A percentile compares a stretch with the other conserved stretches of the same genome.
Evolutionary conservation across 1,140 invertebrate genomes (phyloP).

Genomic region (Kradibia gibbosae): DNA sequence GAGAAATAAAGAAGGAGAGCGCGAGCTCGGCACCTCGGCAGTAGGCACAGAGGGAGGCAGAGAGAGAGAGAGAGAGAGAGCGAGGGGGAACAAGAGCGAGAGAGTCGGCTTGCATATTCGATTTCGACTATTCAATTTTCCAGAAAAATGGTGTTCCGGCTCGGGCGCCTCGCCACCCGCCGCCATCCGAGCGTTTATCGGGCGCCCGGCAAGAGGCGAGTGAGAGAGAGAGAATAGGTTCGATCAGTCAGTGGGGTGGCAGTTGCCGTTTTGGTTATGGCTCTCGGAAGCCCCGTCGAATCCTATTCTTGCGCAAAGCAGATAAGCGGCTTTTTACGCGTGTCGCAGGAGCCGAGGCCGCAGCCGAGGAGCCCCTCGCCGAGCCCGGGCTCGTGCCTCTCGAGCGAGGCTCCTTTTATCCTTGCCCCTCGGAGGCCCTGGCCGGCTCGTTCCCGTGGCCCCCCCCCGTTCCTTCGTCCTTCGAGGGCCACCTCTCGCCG

Average conservation of each 20-base stretch:
- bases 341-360: conserved; percentile 56
- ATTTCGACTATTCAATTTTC: conserved; percentile 69
- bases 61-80: background rate
- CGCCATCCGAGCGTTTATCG: conserved; percentile 10
- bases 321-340: conserved; percentile 69
- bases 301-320: conserved; percentile 73
- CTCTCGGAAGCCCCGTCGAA: conserved; percentile 72
- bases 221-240: conserved; percentile 68
- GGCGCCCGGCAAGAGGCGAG: conserved; percentile 42
- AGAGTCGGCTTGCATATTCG: conserved; percentile 55
- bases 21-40: conserved; percentile 23
- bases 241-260: conserved; percentile 69
- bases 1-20: conserved; percentile 34
- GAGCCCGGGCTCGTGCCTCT: background rate
- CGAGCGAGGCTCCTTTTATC: background rate
- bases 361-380: conserved; percentile 36
- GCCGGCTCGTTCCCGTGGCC: background rate
- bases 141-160: conserved; percentile 62
- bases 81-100: conserved; percentile 10
- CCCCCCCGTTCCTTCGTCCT: background rate
- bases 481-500: background rate
- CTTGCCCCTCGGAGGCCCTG: background rate
- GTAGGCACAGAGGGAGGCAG: background rate
- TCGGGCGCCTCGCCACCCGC: background rate
- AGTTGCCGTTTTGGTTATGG: conserved; percentile 74